These are phyloP conservation scores for Amphipyra berbera DNA, from an alignment of 2,888 invertebrate species.

Conservation along the genomic window DNA sequence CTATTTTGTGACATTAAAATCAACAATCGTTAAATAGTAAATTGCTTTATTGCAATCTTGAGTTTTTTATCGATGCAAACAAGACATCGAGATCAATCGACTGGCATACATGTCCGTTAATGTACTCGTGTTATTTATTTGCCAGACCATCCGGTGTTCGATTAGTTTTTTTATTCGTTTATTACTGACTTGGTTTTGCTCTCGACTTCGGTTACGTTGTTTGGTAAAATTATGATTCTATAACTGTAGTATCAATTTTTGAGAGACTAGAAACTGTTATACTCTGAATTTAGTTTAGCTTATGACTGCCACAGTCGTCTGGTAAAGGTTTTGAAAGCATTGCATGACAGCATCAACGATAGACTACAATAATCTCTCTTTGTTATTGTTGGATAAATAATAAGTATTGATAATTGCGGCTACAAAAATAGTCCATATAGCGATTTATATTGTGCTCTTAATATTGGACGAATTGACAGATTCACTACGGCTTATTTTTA, in stretches of 20 bases:
- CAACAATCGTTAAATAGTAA: constrained; percentile 56
- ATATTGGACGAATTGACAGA: background rate
- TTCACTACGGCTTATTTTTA: background rate
- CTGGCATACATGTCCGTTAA: constrained; percentile 53
- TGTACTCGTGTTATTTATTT: constrained; percentile 59
- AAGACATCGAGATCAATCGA: constrained; percentile 53
- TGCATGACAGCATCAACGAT: too few species aligned
- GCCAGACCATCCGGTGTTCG: constrained; percentile 59
- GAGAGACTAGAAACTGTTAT: background rate
- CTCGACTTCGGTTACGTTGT: constrained; percentile 27
- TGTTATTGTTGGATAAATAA: background rate
- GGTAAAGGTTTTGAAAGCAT: too few species aligned
- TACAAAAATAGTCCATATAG: background rate
- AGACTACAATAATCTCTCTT: too few species aligned
- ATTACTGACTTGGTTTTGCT: constrained; percentile 52
- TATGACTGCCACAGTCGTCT: too few species aligned
- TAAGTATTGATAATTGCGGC: background rate
- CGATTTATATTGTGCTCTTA: background rate
- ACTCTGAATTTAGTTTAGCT: background rate
- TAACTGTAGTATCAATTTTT: background rate
- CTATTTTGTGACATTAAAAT: constrained; percentile 62
- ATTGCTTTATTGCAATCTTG: constrained; percentile 56
- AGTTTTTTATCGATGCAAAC: constrained; percentile 52
- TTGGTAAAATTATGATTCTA: background rate
- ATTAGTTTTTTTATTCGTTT: constrained; percentile 62